Evolutionary conservation across 2,113 vertebrate genomes (phyloP).

Genomic region (Chaenocephalus aceratus): DNA sequence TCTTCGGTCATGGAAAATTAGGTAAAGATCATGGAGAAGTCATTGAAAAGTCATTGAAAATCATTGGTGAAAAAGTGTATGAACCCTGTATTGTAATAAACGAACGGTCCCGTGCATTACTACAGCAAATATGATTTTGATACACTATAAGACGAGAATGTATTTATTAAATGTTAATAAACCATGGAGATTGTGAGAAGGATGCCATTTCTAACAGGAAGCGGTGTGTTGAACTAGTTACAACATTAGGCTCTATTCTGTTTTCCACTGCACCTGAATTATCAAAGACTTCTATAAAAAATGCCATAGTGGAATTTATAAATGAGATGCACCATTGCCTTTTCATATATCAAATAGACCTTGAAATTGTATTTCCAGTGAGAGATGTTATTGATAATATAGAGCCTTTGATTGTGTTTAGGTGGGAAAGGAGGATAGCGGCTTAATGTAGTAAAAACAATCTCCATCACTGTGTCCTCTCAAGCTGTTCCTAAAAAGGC

Average conservation of each 20-base stretch:
- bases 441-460: conserved; percentile 66
- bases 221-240: neutral
- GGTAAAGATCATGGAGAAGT: too few species aligned
- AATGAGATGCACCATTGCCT: conserved; percentile 58
- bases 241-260: neutral
- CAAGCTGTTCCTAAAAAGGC: conserved; percentile 57
- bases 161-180: neutral
- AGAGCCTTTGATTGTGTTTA: conserved; percentile 68
- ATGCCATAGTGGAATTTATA: conserved; percentile 20
- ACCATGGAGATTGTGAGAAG: neutral
- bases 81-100: too few species aligned
- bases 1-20: too few species aligned
- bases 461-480: conserved; percentile 45
- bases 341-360: conserved; percentile 67
- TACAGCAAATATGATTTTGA: too few species aligned
- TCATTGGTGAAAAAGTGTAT: too few species aligned
- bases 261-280: conserved; percentile 31
- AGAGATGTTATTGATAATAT: conserved; percentile 61
- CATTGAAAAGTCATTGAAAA: too few species aligned
- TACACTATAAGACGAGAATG: neutral
- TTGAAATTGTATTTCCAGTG: conserved; percentile 74
- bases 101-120: too few species aligned
- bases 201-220: neutral
- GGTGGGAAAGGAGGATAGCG: conserved; percentile 34
- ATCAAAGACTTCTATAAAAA: conserved; percentile 50